Evolutionary conservation across 2,113 vertebrate species (phyloP).

Genomic region (Eubucco bourcierii): DNA sequence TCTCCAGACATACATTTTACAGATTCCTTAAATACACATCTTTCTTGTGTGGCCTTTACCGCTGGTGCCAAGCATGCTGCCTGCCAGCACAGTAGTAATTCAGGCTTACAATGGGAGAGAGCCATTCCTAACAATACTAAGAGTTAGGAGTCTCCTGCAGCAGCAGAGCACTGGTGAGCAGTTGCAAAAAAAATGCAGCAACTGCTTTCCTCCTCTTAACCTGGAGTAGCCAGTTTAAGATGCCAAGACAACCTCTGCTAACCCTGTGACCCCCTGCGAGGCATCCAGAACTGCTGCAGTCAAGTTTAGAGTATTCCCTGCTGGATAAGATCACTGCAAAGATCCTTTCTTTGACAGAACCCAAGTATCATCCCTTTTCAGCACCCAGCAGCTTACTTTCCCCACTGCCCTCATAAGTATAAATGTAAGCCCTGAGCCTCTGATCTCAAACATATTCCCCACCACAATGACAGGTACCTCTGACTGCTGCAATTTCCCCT

Average conservation of each 20-base stretch:
- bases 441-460: neutral
- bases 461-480: neutral
- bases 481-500: neutral
- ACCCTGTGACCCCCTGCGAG: neutral
- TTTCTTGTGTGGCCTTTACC: neutral
- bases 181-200: neutral
- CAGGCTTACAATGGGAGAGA: neutral
- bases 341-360: neutral
- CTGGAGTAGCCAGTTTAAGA: neutral
- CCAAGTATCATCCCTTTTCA: neutral
- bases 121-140: neutral
- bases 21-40: neutral
- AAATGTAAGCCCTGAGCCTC: neutral
- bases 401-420: neutral
- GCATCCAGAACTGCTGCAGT: neutral
- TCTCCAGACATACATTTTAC: neutral
- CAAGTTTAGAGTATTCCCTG: neutral
- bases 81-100: slow-evolving; percentile 27
- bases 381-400: neutral
- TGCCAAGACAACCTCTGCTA: neutral
- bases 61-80: neutral
- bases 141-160: slow-evolving; percentile 6
- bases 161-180: neutral
- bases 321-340: neutral
- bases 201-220: neutral